Evolutionary conservation across 2,888 invertebrate species (phyloP), one percentile per base, ranked within the genome.

Genomic region (Ptychoptera contaminata): DNA sequence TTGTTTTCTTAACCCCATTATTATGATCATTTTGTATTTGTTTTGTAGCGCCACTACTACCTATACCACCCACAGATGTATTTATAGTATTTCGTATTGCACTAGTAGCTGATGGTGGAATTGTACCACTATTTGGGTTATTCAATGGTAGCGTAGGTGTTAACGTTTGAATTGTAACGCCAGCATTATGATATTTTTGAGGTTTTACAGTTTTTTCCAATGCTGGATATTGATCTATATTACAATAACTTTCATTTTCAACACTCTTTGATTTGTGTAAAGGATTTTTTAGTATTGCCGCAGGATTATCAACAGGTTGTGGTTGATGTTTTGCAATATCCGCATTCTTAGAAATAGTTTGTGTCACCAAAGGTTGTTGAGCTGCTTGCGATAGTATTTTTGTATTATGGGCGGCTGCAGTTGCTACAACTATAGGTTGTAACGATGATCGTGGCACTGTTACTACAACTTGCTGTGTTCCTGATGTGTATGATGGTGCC

Each of bases 171-270:
- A n/a, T n/a, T n/a, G n/a, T n/a, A n/a, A n/a, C n/a, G 34, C 35
- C 8, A 35, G 35, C 12, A 15, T 32, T 41, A 38, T 47, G 48
- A 10, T 34, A 40, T 38, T 48, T 49, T 52, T 62, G 62, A 43
- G 61, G 54, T 55, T 68, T 60, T 16, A 67, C 56, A 1, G 67
- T 63, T 55, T 65, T 65, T 50, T 66, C 67, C 16, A 68, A 52
- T 38, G 67, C 67, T 30, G 68, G 68, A 55, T 68, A 68, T 48
- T 67, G 68, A 48, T 63, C 65, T 49, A 58, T 60, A 44, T 61
- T 59, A 46, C 55, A 58, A 42, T 56, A 53, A 48, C 56, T 55
- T 47, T 63, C 61, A 39, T 58, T 57, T 44, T 66, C 65, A 38
- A 65, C 59, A 51, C 65, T 66, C 47, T 63, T 66, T 2, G 65